phyloP scores from a whole-genome alignment of 2,113 vertebrate genomes.

The Sebastes fasciatus region DNA sequence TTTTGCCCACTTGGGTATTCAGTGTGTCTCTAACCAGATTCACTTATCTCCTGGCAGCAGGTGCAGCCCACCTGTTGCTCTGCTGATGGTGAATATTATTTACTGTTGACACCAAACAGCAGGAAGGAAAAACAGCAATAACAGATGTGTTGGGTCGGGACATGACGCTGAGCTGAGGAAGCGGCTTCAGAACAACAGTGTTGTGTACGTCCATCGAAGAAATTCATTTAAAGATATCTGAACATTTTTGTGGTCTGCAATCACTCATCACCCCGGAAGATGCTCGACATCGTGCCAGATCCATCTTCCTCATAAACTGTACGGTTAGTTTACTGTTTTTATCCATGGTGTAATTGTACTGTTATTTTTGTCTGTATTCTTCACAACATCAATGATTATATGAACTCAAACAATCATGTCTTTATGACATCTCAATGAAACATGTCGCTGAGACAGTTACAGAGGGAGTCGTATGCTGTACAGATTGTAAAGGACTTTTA shows the following conservation, averaged over 20 bases:
- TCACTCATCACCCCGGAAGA: not conserved
- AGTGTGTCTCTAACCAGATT: too few relatives aligned
- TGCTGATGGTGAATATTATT: not conserved
- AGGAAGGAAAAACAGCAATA: not conserved
- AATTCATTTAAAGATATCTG: not conserved
- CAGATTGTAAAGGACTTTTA: too few relatives aligned
- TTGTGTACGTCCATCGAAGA: not conserved
- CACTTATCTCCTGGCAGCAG: conserved; percentile 1
- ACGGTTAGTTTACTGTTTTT: not conserved
- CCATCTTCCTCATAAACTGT: not conserved
- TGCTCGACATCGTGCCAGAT: not conserved
- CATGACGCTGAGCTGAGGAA: not conserved
- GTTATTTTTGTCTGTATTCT: not conserved
- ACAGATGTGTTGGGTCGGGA: not conserved
- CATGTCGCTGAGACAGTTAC: too few relatives aligned
- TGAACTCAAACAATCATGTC: too few relatives aligned
- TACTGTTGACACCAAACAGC: not conserved
- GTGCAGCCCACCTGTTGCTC: not conserved
- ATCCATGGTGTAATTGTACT: not conserved
- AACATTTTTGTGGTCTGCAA: not conserved
- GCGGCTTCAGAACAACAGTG: too few relatives aligned
- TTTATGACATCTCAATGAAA: too few relatives aligned
- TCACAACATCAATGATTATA: too few relatives aligned
- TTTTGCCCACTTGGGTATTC: too few relatives aligned
- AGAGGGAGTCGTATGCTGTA: too few relatives aligned